Evolutionary conservation across 2,113 vertebrate species (phyloP).

Genomic region (Microcebus griseorufus): DNA sequence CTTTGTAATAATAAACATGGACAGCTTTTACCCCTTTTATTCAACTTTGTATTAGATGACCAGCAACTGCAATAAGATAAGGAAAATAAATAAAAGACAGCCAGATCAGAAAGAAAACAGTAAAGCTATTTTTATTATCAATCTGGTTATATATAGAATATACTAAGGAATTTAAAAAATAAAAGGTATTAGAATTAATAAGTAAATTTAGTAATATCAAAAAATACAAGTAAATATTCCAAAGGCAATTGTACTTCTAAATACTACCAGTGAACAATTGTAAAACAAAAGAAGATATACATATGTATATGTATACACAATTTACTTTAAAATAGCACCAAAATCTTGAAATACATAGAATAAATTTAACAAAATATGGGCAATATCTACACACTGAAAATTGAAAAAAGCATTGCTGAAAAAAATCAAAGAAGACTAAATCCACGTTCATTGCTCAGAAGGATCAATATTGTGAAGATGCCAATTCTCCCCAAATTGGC

Average conservation of each 20-base stretch:
- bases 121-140: background rate
- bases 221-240: background rate
- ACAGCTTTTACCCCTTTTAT: background rate
- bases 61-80: background rate
- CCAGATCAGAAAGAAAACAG: background rate
- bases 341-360: background rate
- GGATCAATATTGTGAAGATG: background rate
- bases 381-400: background rate
- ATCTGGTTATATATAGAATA: background rate
- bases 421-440: background rate
- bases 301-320: background rate
- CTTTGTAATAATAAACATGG: background rate
- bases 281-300: background rate
- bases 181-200: background rate
- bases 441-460: background rate
- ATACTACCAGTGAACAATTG: background rate
- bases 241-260: background rate
- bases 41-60: background rate
- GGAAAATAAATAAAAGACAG: background rate
- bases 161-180: background rate
- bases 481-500: background rate
- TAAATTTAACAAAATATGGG: background rate
- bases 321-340: background rate
- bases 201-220: background rate
- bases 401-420: background rate